A percentile compares a stretch with the other conserved stretches of the same genome.
phyloP scores from a whole-genome alignment of 2,113 vertebrate species.

The Empidonax alnorum region DNA sequence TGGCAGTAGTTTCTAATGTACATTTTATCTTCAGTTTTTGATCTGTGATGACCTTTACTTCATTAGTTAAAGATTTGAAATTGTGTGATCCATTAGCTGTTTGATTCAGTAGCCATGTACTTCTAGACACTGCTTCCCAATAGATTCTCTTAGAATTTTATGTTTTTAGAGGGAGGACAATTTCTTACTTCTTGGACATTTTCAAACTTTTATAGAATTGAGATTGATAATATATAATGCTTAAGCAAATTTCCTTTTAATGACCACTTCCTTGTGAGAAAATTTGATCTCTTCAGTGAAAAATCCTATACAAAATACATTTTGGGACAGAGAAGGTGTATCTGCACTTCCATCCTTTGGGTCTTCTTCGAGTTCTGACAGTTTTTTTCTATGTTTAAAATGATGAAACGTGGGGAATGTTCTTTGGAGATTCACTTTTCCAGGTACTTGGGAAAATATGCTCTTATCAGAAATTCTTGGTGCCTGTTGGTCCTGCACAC shows the following conservation, averaged over 20 bases:
- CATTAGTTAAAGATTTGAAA: background rate
- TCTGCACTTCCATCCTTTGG: background rate
- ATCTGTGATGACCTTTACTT: background rate
- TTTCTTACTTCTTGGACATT: background rate
- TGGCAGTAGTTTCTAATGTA: background rate
- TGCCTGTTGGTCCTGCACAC: background rate
- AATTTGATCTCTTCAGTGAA: background rate
- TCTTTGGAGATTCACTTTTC: background rate
- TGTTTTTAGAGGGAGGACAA: background rate
- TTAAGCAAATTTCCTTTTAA: background rate
- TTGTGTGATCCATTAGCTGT: background rate
- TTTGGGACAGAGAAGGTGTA: background rate
- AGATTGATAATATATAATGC: background rate
- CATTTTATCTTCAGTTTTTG: background rate
- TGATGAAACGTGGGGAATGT: background rate
- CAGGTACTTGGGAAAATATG: background rate
- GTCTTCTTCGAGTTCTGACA: background rate
- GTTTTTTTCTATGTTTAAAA: background rate
- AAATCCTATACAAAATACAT: background rate
- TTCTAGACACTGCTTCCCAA: background rate
- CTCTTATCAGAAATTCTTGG: background rate
- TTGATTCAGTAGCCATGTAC: background rate
- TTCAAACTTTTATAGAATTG: background rate
- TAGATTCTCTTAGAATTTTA: background rate
- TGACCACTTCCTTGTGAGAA: background rate